Base-by-base conservation (phyloP, 2,113 vertebrate species). In the Cyrtonyx montezumae region DNA sequence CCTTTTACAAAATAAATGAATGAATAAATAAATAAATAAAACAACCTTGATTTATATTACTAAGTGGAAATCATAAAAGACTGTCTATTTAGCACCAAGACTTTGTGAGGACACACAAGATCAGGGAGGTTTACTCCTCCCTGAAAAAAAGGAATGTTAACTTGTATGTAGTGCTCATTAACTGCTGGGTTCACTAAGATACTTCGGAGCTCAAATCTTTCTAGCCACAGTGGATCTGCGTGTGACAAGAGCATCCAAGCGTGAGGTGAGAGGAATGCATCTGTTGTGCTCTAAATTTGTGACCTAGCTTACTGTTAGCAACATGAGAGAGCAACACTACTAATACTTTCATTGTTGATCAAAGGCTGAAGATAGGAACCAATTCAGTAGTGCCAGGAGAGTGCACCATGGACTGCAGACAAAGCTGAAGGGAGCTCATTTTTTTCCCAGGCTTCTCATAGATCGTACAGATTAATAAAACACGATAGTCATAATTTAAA, bases 381-480 rank as follows among this genome's bases (percentile, higher is more conserved):
- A 43, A 28, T 48, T 80, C 76, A 20, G 40, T 67, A 0, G 11
- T 36, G 13, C 28, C 34, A 14, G 6, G 4, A 59, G 37, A 62
- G 18, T 48, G 17, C 11, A 56, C 55, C 20, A 9, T 17, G n/a
- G 56, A 10, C 65, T 83, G n/a, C 0, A 0, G 22, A 49, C 30
- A 79, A 23, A 77, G 34, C 32, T 84, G 42, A 16, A 59, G 55
- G 71, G 6, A 79, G 28, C 8, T 56, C 0, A 8, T 56, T 73
- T 77, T 36, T 81, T 63, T 23, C 56, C 55, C 22, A 37, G 26
- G 36, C n/a, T 82, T 63, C 59, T 87, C 4, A 5, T 16, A 67
- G 62, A 46, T 62, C 30, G 36, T 8, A 11, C 3, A 43, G 49
- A 74, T 89, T 69, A 2, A 62, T 84, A 89, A 79, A 55, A 55